A percentile compares a stretch with the other conserved stretches of the same genome.
Evolutionary conservation across 2,113 vertebrate genomes (phyloP).

Genomic region (Axis porcinus): DNA sequence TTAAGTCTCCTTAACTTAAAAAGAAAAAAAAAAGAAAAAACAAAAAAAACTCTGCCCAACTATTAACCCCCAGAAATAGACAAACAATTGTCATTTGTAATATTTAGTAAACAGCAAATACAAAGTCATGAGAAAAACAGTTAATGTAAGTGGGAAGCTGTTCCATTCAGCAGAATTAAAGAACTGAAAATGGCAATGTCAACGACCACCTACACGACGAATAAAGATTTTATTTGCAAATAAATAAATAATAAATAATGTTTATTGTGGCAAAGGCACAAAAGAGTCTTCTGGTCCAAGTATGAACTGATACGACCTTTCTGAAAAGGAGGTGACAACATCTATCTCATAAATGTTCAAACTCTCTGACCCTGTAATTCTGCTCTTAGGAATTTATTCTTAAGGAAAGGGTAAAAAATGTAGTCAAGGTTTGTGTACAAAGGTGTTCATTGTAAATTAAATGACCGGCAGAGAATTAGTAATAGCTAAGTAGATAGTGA

Average conservation of each 20-base stretch:
- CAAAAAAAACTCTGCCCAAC: neutral
- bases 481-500: neutral
- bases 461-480: neutral
- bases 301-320: neutral
- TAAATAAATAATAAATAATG: neutral
- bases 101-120: neutral
- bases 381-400: neutral
- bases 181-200: neutral
- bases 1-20: neutral
- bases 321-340: neutral
- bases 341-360: neutral
- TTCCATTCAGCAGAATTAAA: neutral
- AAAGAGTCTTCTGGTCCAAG: neutral
- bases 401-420: neutral
- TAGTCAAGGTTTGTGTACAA: neutral
- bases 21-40: neutral
- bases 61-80: neutral
- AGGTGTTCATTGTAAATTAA: neutral
- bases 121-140: neutral
- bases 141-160: neutral
- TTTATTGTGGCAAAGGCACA: neutral
- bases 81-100: neutral
- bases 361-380: neutral
- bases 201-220: neutral
- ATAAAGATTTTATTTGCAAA: neutral